Evolutionary conservation across 92 coral and sea anemone genomes (phyloP).

Genomic region (Epizoanthus illoricatus): DNA sequence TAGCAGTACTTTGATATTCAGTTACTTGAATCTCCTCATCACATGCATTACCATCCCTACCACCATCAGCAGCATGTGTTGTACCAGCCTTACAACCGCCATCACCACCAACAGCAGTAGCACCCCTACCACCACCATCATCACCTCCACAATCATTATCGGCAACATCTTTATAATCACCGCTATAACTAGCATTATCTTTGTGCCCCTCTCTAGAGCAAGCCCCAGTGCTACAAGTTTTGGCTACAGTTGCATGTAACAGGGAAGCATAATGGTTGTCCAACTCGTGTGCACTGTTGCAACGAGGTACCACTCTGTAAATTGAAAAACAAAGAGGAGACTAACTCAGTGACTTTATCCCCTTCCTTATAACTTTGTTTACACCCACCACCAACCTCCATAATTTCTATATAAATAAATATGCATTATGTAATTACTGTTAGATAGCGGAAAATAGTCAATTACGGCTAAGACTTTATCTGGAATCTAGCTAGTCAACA

Average conservation of each 20-base stretch:
- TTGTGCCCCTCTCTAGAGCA: conserved; percentile 9
- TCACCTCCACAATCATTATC: too few species aligned
- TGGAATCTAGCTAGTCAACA: too few species aligned
- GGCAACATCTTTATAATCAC: background rate
- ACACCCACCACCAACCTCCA: too few species aligned
- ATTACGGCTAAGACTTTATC: too few species aligned
- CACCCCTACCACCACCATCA: too few species aligned
- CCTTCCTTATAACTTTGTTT: too few species aligned
- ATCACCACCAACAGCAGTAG: too few species aligned
- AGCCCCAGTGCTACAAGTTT: background rate
- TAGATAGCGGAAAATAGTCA: too few species aligned
- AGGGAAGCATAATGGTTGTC: conserved; percentile 48
- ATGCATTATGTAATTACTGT: background rate
- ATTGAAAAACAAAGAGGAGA: background rate
- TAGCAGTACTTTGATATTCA: background rate
- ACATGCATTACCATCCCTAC: background rate
- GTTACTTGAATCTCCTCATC: background rate
- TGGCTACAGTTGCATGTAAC: background rate
- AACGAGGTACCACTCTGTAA: background rate
- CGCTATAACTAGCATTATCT: background rate
- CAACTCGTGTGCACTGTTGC: conserved; percentile 1
- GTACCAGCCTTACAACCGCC: too few species aligned
- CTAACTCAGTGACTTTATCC: too few species aligned
- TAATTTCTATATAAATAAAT: background rate
- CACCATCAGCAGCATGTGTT: too few species aligned